Evolutionary conservation across 2,797 vertebrate genomes (phyloP).

Genomic region (Helostoma temminkii): DNA sequence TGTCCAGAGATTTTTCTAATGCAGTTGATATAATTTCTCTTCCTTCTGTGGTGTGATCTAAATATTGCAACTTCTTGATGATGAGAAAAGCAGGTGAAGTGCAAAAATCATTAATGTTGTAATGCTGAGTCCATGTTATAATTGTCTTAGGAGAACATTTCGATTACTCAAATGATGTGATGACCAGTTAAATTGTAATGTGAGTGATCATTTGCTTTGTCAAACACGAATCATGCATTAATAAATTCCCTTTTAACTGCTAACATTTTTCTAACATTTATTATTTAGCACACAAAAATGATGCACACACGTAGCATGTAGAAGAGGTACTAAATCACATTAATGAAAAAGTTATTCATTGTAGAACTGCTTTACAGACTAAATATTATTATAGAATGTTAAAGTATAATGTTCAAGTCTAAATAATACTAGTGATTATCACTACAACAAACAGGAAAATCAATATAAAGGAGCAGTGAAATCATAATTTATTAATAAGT

Average conservation of each 20-base stretch:
- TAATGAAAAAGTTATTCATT: too few relatives aligned
- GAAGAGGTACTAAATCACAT: too few relatives aligned
- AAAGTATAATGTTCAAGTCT: too few relatives aligned
- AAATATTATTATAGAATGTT: not conserved
- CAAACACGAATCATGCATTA: slow-evolving; percentile 20
- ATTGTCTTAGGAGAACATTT: not conserved
- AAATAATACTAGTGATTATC: not conserved
- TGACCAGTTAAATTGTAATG: slow-evolving; percentile 3
- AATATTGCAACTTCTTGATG: not conserved
- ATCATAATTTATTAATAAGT: not conserved
- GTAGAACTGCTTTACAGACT: not conserved
- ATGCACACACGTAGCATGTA: slow-evolving; percentile 1
- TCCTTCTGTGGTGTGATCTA: slow-evolving; percentile 7
- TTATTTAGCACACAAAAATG: slow-evolving; percentile 20
- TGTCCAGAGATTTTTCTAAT: not conserved
- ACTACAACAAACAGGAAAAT: not conserved
- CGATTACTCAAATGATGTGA: not conserved
- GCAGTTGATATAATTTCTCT: not conserved
- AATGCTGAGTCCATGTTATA: not conserved
- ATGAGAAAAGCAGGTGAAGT: slow-evolving; percentile 10
- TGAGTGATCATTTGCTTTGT: slow-evolving; percentile 32
- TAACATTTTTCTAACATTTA: slow-evolving; percentile 23
- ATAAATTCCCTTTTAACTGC: slow-evolving; percentile 48
- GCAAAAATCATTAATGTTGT: slow-evolving; percentile 1
- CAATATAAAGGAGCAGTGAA: not conserved